Base-by-base conservation (phyloP, 2,888 invertebrate species). In the Orthonevra nobilis region DNA sequence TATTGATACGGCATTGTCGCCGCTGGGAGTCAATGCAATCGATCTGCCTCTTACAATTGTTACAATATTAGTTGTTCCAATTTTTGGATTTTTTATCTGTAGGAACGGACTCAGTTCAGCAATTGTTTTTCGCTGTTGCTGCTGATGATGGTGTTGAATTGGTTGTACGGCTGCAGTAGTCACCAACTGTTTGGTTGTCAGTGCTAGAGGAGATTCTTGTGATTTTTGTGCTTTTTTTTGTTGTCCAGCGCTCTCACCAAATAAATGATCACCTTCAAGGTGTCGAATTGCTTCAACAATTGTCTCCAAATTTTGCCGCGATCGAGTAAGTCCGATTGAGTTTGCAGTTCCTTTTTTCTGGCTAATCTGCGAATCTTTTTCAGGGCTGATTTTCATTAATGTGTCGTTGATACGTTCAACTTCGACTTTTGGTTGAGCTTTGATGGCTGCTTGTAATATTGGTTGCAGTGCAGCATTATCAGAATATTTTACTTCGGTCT, bases 211-310 rank as follows among this genome's bases (percentile, higher is more conserved):
- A 12, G 86, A 87, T 64, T 90, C 89, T 79, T 86, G 86, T 52
- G 81, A 85, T 83, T 82, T 83, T 63, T 82, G 83, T 28, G 86
- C 83, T 32, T 79, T 79, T 46, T 92, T 84, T 60, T 85, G 84
- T 58, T 85, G 83, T 28, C 83, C 84, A 30, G 81, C 82, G 84
- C 92, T 94, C 84, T 96, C 96, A 81, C 94, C 92, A 89, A 97
- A 97, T 86, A 97, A 90, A 88, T 97, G 96, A 88, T 97, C 98
- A 34, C 98, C 98, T 88, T 99, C 99, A 83, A 99, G 90, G 87
- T 99, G 98, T 32, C 98, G 93, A 85, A 99, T 99, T 63, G 99
- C 99, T 89, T 99, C 98, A 32, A 99, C 97, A 83, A 99, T 98
- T 9, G 98, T 98, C 89, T 99, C 98, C 84, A 99, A 91, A 89